Evolutionary conservation across 2,888 invertebrate genomes (phyloP), one percentile per base, ranked within the genome.

Genomic region (Gastrophysa polygoni): DNA sequence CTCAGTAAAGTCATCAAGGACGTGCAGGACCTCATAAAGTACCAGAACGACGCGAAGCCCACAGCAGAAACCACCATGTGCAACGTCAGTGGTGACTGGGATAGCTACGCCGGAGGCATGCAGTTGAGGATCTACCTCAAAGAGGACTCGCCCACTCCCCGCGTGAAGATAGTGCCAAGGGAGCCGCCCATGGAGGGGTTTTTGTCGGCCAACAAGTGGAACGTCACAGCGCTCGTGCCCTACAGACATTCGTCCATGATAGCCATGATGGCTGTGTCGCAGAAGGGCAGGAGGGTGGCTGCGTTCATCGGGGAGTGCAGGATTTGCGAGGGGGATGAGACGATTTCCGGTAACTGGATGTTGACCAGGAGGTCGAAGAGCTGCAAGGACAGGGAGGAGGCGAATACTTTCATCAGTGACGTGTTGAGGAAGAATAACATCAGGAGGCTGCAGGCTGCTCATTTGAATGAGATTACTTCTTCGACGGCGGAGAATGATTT

Each of bases 311-410:
- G 80, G n/a, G 80, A 81, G 69, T 81, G 80, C 64, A 72, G 77
- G 54, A 68, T 75, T 8, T 81, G 80, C 60, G 73, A 75, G 14
- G 73, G 74, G 4, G 64, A 66, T n/a, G 78, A 78, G 60, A 73
- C 73, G 4, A 73, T 80, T 17, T 70, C 75, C 2, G 81, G 81
- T 7, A 71, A 76, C 28, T 81, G 81, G 80, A 59, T 80, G 59
- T 52, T 78, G 10, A 72, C 73, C 17, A 67, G 75, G 10, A 65
- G 69, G 51, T 77, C 80, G 0, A 68, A 73, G 6, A 75, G 77
- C 59, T 81, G 81, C 56, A 76, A 76, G 61, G 78, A 78, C 58
- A 71, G 77, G 59, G 75, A 75, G 61, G 71, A 73, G 11, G 61
- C 76, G 3, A 72, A 74, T 55, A 61, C 75, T 16, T 70, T 77